phyloP scores from a whole-genome alignment of 30 jellyfish, hydroid and myxozoan species.

The Phacellophora camtschatica region DNA sequence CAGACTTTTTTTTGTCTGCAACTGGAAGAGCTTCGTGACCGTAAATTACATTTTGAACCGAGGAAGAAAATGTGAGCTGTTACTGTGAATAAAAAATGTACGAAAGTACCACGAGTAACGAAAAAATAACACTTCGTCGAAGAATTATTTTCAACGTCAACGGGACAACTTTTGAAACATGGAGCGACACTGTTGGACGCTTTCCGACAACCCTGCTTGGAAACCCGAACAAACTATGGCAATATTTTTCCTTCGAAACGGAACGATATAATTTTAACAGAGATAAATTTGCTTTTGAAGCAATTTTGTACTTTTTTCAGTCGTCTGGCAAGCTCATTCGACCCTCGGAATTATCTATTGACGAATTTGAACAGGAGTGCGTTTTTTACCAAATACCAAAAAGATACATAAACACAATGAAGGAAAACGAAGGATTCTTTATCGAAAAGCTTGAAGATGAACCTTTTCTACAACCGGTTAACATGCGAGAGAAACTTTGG shows the following conservation, averaged over 20 bases:
- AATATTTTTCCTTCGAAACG: conserved; percentile 1
- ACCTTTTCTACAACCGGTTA: background rate
- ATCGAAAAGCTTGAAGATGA: background rate
- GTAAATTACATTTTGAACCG: background rate
- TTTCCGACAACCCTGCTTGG: conserved; percentile 75
- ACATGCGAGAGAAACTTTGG: conserved; percentile 40
- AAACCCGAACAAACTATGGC: conserved; percentile 24
- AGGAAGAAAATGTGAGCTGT: too few relatives aligned
- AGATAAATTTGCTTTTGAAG: conserved; percentile 67
- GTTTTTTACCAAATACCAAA: conserved; percentile 50
- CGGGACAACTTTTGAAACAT: conserved; percentile 73
- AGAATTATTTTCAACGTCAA: conserved; percentile 72
- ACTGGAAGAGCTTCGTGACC: background rate
- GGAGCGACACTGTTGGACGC: conserved; percentile 62
- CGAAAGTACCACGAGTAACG: too few relatives aligned
- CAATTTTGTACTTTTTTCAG: conserved; percentile 69
- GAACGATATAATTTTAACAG: conserved; percentile 49
- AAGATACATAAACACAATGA: conserved; percentile 42
- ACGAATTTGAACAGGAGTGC: conserved; percentile 71
- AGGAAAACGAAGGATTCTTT: conserved; percentile 37
- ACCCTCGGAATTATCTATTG: conserved; percentile 61
- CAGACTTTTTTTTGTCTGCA: too few relatives aligned
- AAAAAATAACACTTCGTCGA: background rate
- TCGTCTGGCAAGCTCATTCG: conserved; percentile 66
- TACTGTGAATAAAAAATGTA: too few relatives aligned